Base-by-base conservation (phyloP, 2,113 vertebrate species). In the Hydrochoerus hydrochaeris region DNA sequence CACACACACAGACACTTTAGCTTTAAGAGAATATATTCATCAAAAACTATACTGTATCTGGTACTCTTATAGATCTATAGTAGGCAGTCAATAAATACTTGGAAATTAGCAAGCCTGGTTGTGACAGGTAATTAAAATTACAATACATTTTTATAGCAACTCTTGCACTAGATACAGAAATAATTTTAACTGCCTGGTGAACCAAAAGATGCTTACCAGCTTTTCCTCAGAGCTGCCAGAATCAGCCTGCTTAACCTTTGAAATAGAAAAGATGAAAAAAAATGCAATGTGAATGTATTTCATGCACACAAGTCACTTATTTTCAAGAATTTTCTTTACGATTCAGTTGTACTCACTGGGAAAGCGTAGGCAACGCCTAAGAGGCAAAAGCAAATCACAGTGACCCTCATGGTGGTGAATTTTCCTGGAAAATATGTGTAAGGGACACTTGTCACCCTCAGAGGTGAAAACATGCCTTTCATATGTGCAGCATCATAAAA, bases 191-290 rank as follows among this genome's bases (percentile, higher is more conserved):
- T 82, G 41, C 52, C 84, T 69, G 44, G 57, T 52, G 88, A 95
- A 77, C 41, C 13, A 73, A 95, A 95, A 94, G n/a, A 35, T 77
- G 5, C 98, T 98, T 98, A 99, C 98, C 2, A 95, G 78, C 88
- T 95, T 98, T 95, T 98, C 98, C 96, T 99, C 98, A 0, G 98
- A 98, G 92, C 98, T 99, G 38, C 85, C 94, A 63, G 98, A 99
- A 91, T 88, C 58, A 4, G 78, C 75, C 5, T 93, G 98, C 52
- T 94, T 95, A 94, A 98, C 91, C 98, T 99, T 97, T 69, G 71
- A 97, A 49, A 65, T 26, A 97, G 60, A 92, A 95, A 91, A 93
- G 24, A 91, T 30, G 35, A 94, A 88, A 91, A 91, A 10, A 44
- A 73, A 89, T 97, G 96, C 16, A 93, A 17, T 83, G 44, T 94